Evolutionary conservation across 53 echinoderm and acorn worm genomes (phyloP).

Genomic region (Echinarachnius parma): DNA sequence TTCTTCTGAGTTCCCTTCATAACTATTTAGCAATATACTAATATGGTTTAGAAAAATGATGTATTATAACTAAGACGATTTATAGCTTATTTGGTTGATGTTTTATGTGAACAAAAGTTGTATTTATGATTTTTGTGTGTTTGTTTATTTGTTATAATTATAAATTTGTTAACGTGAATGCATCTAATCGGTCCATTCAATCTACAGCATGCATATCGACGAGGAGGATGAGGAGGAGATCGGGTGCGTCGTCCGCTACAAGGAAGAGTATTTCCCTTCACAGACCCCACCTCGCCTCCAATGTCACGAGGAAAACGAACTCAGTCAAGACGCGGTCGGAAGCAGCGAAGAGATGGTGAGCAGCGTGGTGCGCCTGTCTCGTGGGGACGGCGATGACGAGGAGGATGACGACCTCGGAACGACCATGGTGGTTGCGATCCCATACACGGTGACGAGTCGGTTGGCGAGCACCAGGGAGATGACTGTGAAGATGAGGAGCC

Average conservation of each 20-base stretch:
- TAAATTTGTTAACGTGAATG: background rate
- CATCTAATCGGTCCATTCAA: background rate
- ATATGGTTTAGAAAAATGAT: no score
- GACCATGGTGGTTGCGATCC: constrained; percentile 72
- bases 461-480: constrained; percentile 71
- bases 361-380: constrained; percentile 49
- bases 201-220: constrained; percentile 16
- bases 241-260: constrained; percentile 75
- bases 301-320: constrained; percentile 15
- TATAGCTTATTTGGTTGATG: no score
- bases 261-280: constrained; percentile 57
- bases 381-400: constrained; percentile 37
- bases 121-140: no score
- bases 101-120: no score
- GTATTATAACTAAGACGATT: no score
- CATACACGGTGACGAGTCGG: constrained; percentile 68
- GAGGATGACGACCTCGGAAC: constrained; percentile 38
- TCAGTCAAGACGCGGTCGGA: constrained; percentile 57
- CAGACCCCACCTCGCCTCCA: constrained; percentile 25
- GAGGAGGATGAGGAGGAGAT: constrained; percentile 55
- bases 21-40: no score
- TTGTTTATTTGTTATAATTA: background rate
- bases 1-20: no score
- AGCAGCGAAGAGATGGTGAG: constrained; percentile 89
- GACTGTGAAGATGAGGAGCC: constrained; percentile 61